These are phyloP conservation scores for Penelope pileata DNA, from an alignment of 2,113 vertebrate genomes.

Conservation along the genomic window DNA sequence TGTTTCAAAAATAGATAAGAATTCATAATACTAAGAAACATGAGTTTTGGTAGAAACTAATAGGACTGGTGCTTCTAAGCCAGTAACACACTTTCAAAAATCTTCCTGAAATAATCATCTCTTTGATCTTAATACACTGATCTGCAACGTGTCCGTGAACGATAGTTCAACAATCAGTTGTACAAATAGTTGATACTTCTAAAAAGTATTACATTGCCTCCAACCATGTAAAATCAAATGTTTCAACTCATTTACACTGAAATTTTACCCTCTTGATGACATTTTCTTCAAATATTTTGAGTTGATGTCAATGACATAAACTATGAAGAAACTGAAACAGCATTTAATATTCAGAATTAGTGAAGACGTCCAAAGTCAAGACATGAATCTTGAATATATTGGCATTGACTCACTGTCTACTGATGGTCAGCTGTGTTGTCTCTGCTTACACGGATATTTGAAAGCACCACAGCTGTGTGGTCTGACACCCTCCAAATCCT, in stretches of 20 bases:
- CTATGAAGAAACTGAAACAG: not conserved
- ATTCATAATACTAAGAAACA: not conserved
- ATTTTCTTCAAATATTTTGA: not conserved
- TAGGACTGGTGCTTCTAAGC: not conserved
- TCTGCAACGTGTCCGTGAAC: not conserved
- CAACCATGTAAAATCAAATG: not conserved
- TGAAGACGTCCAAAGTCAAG: not conserved
- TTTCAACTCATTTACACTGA: not conserved
- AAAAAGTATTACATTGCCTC: not conserved
- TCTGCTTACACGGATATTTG: rapidly evolving
- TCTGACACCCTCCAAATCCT: not conserved
- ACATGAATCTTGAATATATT: not conserved
- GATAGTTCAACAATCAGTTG: not conserved
- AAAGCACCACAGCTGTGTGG: rapidly evolving
- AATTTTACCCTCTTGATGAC: not conserved
- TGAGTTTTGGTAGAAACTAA: not conserved
- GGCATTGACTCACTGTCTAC: not conserved
- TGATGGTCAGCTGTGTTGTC: not conserved
- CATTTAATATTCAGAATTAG: not conserved
- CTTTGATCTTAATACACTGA: not conserved
- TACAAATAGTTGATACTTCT: not conserved
- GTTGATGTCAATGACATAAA: not conserved
- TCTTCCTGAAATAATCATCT: not conserved
- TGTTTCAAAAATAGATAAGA: not conserved
- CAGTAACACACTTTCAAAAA: not conserved